phyloP scores from a whole-genome alignment of 2,888 invertebrate species.

The Sturmia bella region DNA sequence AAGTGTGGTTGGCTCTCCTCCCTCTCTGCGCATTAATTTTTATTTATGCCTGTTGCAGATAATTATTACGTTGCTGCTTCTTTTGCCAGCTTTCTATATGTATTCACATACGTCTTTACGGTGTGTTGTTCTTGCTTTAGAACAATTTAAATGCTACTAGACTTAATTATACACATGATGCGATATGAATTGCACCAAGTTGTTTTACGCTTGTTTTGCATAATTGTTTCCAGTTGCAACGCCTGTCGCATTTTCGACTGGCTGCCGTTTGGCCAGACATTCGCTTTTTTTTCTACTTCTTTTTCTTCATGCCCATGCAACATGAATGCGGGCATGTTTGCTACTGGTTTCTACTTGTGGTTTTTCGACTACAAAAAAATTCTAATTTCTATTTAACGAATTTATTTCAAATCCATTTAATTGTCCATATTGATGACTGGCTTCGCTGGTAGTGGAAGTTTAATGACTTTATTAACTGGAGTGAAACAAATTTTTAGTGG shows the following conservation, averaged over 20 bases:
- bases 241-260: conserved; percentile 26
- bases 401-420: conserved; percentile 51
- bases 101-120: conserved; percentile 1
- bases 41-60: conserved; percentile 34
- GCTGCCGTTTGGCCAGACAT: conserved; percentile 37
- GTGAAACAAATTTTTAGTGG: conserved; percentile 43
- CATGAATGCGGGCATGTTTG: conserved; percentile 3
- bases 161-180: conserved; percentile 40
- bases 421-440: conserved; percentile 29
- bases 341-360: conserved; percentile 48
- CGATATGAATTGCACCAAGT: conserved; percentile 6
- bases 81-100: no score
- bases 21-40: background rate
- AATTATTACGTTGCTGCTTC: conserved; percentile 1
- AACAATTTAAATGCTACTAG: conserved; percentile 46
- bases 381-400: conserved; percentile 46
- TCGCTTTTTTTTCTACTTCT: background rate
- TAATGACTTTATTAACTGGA: conserved; percentile 55
- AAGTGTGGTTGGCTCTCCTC: no score
- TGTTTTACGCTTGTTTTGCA: conserved; percentile 52
- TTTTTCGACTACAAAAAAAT: conserved; percentile 32
- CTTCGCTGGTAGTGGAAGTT: conserved; percentile 8
- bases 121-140: conserved; percentile 9
- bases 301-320: background rate
- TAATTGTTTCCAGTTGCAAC: conserved; percentile 58